phyloP scores from a whole-genome alignment of 2,888 invertebrate species.

The Campopleginae sp. region DNA sequence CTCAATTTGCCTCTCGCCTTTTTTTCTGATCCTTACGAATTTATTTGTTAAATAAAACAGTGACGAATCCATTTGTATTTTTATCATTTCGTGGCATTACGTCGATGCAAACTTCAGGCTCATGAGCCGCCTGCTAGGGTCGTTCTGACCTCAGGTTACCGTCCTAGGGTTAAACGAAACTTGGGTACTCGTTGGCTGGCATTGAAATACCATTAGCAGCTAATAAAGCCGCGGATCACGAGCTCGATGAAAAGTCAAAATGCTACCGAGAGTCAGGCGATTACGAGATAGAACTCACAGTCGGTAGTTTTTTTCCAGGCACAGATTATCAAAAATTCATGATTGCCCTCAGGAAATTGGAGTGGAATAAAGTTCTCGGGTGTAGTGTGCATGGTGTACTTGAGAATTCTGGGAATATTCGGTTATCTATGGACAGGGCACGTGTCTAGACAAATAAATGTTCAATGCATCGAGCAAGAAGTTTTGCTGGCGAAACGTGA shows the following conservation, averaged over 20 bases:
- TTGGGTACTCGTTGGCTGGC: not conserved
- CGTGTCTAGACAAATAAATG: constrained; percentile 68
- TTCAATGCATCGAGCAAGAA: constrained; percentile 57
- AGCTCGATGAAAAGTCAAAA: not conserved
- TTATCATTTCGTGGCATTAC: no score
- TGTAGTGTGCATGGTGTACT: constrained; percentile 17
- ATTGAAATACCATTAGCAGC: not conserved
- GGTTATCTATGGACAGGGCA: constrained; percentile 52
- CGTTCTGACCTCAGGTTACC: no score
- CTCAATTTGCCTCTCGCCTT: no score
- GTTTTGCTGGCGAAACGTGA: constrained; percentile 18
- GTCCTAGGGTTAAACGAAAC: no score
- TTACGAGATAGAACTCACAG: constrained; percentile 29
- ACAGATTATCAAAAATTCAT: constrained; percentile 37
- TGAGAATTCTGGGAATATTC: constrained; percentile 53
- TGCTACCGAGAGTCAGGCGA: constrained; percentile 6
- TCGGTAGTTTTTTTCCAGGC: not conserved
- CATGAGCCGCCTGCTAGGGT: no score
- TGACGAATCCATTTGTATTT: no score
- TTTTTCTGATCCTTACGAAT: no score
- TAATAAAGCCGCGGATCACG: not conserved
- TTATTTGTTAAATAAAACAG: no score
- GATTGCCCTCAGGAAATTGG: constrained; percentile 40
- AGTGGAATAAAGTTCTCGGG: not conserved
- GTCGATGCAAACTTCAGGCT: no score